phyloP scores from a whole-genome alignment of 2,888 invertebrate genomes.

The Pterostichus niger region DNA sequence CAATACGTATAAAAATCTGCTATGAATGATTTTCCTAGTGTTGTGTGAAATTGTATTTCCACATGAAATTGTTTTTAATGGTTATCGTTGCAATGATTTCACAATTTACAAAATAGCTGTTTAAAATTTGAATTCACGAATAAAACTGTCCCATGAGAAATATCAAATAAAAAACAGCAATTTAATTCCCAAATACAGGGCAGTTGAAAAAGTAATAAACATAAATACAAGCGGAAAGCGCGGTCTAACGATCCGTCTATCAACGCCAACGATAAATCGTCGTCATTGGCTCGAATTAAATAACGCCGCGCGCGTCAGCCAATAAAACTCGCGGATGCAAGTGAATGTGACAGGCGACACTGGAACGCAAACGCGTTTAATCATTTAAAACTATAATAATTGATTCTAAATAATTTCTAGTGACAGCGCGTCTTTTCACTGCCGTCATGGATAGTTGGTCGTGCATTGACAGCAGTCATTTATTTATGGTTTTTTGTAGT shows the following conservation, averaged over 20 bases:
- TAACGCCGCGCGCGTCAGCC: conserved; percentile 9
- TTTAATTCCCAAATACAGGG: conserved; percentile 42
- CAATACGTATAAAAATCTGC: too few relatives aligned
- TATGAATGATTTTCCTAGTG: too few relatives aligned
- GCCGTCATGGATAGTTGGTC: conserved; percentile 33
- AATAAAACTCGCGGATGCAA: conserved; percentile 31
- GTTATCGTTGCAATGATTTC: conserved; percentile 40
- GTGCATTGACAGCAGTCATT: conserved; percentile 35
- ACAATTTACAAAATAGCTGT: conserved; percentile 50
- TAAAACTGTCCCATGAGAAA: conserved; percentile 31
- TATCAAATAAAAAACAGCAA: conserved; percentile 53
- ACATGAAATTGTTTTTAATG: conserved; percentile 25
- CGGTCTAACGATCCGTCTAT: conserved; percentile 41
- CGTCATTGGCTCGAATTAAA: conserved; percentile 20
- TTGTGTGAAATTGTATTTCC: conserved; percentile 10
- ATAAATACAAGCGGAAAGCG: conserved; percentile 31
- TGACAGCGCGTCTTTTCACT: conserved; percentile 12
- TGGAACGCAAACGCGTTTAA: conserved; percentile 2
- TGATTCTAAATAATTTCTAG: conserved; percentile 48
- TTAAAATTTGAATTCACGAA: conserved; percentile 36
- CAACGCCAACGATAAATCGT: conserved; percentile 36
- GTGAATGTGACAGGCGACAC: conserved; percentile 15
- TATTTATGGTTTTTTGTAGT: neutral
- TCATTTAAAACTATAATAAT: conserved; percentile 46
- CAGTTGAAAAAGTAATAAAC: conserved; percentile 54